Percentiles rank a stretch among this genome's conserved stretches.
These are phyloP conservation scores for Eupithecia subfuscata DNA, from an alignment of 2,888 invertebrate genomes.

Conservation along the genomic window DNA sequence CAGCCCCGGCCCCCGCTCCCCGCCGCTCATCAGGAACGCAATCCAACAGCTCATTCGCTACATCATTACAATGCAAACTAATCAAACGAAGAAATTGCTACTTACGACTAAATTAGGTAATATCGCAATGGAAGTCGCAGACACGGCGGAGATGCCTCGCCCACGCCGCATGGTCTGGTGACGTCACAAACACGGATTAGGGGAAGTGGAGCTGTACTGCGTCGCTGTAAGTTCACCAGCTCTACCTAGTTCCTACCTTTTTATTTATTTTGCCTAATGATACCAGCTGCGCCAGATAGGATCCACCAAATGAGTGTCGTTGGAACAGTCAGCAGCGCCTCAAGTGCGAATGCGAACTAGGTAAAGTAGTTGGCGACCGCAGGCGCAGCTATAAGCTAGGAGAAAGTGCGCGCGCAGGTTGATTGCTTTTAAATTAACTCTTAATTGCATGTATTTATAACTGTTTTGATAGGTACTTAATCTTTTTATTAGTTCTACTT, in stretches of 20 bases:
- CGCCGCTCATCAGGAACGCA: neutral
- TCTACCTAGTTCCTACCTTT: neutral
- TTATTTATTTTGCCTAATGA: neutral
- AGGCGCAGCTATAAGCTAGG: neutral
- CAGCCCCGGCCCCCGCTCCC: neutral
- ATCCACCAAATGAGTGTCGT: neutral
- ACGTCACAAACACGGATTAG: too few relatives aligned
- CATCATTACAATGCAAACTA: conserved; percentile 2
- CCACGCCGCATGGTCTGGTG: too few relatives aligned
- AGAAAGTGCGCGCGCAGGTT: neutral
- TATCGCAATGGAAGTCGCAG: neutral
- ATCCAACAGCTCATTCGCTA: neutral
- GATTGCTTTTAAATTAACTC: neutral
- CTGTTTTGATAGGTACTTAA: neutral
- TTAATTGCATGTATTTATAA: neutral
- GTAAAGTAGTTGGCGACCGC: neutral
- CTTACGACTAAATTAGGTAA: neutral
- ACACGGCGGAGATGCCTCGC: neutral
- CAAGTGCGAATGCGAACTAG: neutral
- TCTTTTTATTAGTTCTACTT: neutral
- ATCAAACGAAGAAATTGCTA: neutral
- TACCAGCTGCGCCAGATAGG: neutral
- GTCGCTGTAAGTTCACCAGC: neutral
- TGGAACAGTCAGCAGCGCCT: neutral
- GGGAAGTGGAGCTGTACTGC: too few relatives aligned